A percentile compares a stretch with the other conserved stretches of the same genome.
Evolutionary conservation across 2,797 vertebrate genomes (phyloP).

Genomic region (Sebastes nivosus): DNA sequence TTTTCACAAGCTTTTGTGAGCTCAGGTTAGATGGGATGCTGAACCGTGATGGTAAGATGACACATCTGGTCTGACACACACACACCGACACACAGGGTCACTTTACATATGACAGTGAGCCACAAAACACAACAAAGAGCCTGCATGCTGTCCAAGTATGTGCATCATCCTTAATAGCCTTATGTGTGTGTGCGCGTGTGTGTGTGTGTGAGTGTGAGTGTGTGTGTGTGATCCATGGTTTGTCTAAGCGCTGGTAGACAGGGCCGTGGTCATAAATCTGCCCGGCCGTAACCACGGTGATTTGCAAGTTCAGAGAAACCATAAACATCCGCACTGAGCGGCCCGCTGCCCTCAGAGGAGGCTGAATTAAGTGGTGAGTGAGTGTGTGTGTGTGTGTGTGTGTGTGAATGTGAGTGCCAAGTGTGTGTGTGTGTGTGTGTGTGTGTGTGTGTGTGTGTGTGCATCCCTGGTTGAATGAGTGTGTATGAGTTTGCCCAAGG

Average conservation of each 20-base stretch:
- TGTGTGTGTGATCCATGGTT: conserved; percentile 62
- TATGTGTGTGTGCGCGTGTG: conserved; percentile 8
- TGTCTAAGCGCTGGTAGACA: conserved; percentile 66
- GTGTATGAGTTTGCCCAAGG: conserved; percentile 67
- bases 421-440: conserved; percentile 9
- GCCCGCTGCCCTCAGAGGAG: conserved; percentile 61
- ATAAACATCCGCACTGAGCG: conserved; percentile 75
- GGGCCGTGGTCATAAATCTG: conserved; percentile 71
- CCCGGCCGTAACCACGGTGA: conserved; percentile 71
- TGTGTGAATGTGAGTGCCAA: neutral
- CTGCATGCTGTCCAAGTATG: conserved; percentile 19
- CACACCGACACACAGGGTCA: conserved; percentile 13
- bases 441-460: neutral
- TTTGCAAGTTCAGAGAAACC: conserved; percentile 81
- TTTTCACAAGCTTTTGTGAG: neutral
- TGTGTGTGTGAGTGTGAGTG: conserved; percentile 9
- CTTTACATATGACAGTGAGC: conserved; percentile 21
- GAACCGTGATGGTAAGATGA: neutral
- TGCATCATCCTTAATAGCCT: conserved; percentile 25
- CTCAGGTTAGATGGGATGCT: neutral
- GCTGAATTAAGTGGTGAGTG: conserved; percentile 75
- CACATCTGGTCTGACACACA: neutral
- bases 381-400: conserved; percentile 30
- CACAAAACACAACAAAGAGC: conserved; percentile 17
- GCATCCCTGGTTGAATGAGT: conserved; percentile 3